Percentiles rank a stretch among this genome's conserved stretches.
phyloP scores from a whole-genome alignment of 2,113 vertebrate genomes.

The Perca fluviatilis region DNA sequence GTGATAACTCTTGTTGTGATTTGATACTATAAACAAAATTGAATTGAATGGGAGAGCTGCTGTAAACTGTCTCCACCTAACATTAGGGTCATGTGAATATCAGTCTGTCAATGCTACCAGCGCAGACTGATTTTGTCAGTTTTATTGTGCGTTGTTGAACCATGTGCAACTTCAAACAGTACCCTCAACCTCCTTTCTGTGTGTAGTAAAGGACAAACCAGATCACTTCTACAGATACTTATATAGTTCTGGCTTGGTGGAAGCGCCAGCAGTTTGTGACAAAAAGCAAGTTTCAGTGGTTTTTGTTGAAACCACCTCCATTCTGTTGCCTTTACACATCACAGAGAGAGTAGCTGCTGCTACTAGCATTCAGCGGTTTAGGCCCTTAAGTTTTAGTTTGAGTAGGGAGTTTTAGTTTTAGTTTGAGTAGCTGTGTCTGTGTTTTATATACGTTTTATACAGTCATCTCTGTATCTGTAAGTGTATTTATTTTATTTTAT shows the following conservation, averaged over 20 bases:
- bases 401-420: neutral
- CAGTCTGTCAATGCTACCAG: no score
- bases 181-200: neutral
- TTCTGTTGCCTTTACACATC: conserved; percentile 59
- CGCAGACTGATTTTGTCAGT: neutral
- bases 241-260: neutral
- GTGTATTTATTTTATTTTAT: no score
- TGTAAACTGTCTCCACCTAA: neutral
- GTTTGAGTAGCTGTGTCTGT: neutral
- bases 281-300: conserved; percentile 78
- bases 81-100: neutral
- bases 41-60: neutral
- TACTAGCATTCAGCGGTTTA: neutral
- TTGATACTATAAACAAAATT: no score
- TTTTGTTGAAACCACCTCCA: conserved; percentile 74
- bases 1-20: no score
- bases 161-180: neutral
- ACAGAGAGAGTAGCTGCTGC: conserved; percentile 38
- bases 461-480: no score
- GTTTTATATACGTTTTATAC: neutral
- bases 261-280: conserved; percentile 29
- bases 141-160: neutral
- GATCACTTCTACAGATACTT: neutral
- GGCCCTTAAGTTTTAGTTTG: neutral
- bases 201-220: neutral